Evolutionary conservation across 2,797 vertebrate species (phyloP).

Genomic region (Nannoperca obscura): DNA sequence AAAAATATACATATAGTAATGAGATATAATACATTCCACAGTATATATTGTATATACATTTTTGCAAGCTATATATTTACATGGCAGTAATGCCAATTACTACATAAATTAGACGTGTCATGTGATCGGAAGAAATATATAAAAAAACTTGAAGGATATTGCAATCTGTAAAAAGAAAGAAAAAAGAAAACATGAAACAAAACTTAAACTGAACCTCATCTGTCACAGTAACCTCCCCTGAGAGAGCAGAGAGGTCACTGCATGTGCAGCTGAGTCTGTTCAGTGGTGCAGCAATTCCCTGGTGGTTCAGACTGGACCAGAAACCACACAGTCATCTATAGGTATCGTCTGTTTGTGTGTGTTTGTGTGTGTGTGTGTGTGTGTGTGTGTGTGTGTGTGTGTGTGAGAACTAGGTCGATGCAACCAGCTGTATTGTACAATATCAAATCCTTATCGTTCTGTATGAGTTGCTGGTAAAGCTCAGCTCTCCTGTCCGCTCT

Average conservation of each 20-base stretch:
- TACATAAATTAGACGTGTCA: not conserved
- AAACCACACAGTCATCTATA: conserved; percentile 46
- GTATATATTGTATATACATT: not conserved
- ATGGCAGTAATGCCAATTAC: not conserved
- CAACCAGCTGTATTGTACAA: conserved; percentile 50
- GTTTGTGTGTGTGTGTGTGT: conserved; percentile 10
- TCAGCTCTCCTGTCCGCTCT: conserved; percentile 13
- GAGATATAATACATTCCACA: not conserved
- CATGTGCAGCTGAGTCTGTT: conserved; percentile 56
- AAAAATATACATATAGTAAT: not conserved
- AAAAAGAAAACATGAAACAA: not conserved
- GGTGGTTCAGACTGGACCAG: conserved; percentile 45
- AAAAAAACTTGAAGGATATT: not conserved
- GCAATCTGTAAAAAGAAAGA: not conserved
- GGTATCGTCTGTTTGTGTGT: conserved; percentile 18
- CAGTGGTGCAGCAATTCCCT: conserved; percentile 54
- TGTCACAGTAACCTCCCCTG: conserved; percentile 32
- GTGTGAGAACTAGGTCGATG: conserved; percentile 38
- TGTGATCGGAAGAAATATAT: not conserved
- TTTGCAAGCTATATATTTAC: not conserved
- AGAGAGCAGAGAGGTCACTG: conserved; percentile 52
- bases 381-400: conserved; percentile 12
- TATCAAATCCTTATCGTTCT: conserved; percentile 31
- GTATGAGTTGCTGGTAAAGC: conserved; percentile 34
- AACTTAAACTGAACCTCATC: conserved; percentile 35